Percentiles rank a stretch among this genome's conserved stretches.
Evolutionary conservation across 1,140 invertebrate species (phyloP).

Genomic region (Cotesia chilonis): DNA sequence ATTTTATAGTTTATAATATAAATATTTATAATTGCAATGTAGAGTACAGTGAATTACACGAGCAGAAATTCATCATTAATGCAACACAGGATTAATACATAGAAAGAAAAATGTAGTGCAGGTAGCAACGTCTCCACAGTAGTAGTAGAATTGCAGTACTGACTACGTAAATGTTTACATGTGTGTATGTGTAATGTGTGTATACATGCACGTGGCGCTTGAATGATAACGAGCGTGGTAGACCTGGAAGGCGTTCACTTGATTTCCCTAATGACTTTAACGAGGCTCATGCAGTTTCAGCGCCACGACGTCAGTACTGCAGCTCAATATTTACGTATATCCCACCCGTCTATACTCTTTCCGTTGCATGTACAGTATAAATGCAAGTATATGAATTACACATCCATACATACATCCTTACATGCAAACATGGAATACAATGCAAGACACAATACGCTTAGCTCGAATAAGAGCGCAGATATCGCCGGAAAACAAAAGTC

Average conservation of each 20-base stretch:
- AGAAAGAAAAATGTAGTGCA: no score
- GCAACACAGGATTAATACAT: no score
- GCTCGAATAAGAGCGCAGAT: no score
- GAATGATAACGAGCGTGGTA: conserved; percentile 21
- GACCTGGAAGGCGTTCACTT: conserved; percentile 33
- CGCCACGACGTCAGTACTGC: neutral
- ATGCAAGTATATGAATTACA: neutral
- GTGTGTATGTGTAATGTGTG: conserved; percentile 26
- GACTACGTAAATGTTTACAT: neutral
- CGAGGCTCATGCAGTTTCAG: conserved; percentile 33
- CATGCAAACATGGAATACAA: neutral
- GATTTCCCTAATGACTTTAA: conserved; percentile 49
- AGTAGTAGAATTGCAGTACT: neutral
- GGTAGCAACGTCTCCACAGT: neutral
- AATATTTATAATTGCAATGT: no score
- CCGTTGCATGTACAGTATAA: neutral
- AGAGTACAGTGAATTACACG: no score
- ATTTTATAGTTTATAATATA: no score
- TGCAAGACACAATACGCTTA: neutral
- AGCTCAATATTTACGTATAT: neutral
- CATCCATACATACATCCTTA: neutral
- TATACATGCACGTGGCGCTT: neutral
- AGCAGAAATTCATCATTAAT: no score
- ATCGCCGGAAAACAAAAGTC: neutral
- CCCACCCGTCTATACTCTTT: neutral